Evolutionary conservation across 2,113 vertebrate genomes (phyloP).

Genomic region (Anser brachyrhynchus): DNA sequence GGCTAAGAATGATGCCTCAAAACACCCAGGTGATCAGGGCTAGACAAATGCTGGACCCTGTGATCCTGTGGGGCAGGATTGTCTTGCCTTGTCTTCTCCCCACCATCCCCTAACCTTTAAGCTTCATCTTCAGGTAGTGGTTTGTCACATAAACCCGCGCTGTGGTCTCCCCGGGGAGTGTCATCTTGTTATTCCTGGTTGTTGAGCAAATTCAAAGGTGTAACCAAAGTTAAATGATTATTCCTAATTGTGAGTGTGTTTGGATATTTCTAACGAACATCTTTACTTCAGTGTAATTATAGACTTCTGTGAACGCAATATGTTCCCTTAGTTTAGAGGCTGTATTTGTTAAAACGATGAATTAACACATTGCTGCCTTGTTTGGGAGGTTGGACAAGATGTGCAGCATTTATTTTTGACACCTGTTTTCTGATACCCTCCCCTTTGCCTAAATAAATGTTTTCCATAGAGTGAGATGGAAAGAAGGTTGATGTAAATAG

Average conservation of each 20-base stretch:
- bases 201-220: not conserved
- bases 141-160: not conserved
- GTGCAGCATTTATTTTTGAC: not conserved
- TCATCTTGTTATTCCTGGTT: not conserved
- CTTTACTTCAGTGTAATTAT: not conserved
- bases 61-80: not conserved
- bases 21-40: not conserved
- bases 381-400: not conserved
- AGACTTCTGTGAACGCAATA: not conserved
- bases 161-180: not conserved
- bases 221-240: not conserved
- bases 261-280: not conserved
- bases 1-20: not conserved
- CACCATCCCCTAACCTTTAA: not conserved
- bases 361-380: not conserved
- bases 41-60: not conserved
- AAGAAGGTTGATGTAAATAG: not conserved
- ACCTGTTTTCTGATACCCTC: not conserved
- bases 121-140: not conserved
- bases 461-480: not conserved
- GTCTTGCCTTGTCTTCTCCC: not conserved
- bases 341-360: not conserved
- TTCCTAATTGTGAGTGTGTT: not conserved
- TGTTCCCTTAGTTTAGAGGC: not conserved
- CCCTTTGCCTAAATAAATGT: not conserved